Evolutionary conservation across 2,797 vertebrate genomes (phyloP).

Genomic region (Arremon aurantiirostris): DNA sequence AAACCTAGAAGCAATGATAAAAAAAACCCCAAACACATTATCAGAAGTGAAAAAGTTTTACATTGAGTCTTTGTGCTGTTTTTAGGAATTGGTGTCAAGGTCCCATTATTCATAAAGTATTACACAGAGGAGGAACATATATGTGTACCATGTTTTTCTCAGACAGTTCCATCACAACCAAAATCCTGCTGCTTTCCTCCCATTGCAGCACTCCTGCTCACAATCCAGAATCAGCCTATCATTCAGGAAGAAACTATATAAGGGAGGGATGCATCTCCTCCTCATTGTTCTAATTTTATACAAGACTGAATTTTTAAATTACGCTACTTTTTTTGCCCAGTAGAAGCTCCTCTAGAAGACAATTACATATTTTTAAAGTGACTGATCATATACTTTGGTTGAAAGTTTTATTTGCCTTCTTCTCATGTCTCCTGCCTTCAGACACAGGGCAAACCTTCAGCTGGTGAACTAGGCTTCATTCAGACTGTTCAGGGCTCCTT

Average conservation of each 20-base stretch:
- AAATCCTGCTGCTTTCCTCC: neutral
- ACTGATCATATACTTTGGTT: neutral
- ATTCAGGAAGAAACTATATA: neutral
- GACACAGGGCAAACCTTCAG: neutral
- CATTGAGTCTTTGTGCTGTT: neutral
- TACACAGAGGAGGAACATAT: neutral
- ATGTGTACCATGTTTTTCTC: neutral
- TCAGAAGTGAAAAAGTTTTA: neutral
- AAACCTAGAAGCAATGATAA: neutral
- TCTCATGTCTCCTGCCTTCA: neutral
- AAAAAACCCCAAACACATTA: rapidly evolving
- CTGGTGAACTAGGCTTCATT: neutral
- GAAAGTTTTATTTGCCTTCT: neutral
- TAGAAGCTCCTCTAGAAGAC: neutral
- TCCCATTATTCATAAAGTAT: neutral
- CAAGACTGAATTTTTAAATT: neutral
- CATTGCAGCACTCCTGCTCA: rapidly evolving
- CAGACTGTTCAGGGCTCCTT: neutral
- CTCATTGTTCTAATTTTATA: neutral
- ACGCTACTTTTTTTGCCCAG: neutral
- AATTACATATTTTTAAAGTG: neutral
- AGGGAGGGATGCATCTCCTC: neutral
- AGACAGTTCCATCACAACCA: neutral
- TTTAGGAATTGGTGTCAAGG: neutral
- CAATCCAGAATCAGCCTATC: neutral